These are phyloP conservation scores for Sebastes nivosus DNA, from an alignment of 2,797 vertebrate species.

Conservation along the genomic window DNA sequence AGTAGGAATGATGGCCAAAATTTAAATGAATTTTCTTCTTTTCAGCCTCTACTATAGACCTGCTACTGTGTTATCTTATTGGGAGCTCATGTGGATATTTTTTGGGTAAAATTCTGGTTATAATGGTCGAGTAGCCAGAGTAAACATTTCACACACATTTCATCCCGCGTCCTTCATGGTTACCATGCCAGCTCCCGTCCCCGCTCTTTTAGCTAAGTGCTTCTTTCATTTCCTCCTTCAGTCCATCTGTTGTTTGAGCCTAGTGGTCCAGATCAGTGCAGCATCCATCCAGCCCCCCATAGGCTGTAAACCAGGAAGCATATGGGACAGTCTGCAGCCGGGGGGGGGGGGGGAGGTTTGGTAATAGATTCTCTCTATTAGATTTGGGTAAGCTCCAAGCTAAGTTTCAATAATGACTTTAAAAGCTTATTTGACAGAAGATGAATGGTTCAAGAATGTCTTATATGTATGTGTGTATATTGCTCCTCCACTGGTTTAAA, in stretches of 20 bases:
- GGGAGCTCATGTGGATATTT: neutral
- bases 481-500: neutral
- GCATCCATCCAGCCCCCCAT: neutral
- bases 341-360: neutral
- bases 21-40: neutral
- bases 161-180: conserved; percentile 1
- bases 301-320: conserved; percentile 20
- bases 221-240: conserved; percentile 44
- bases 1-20: neutral
- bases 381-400: conserved; percentile 19
- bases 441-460: neutral
- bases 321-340: conserved; percentile 34
- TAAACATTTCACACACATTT: conserved; percentile 30
- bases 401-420: conserved; percentile 17
- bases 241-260: conserved; percentile 52
- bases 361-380: conserved; percentile 8
- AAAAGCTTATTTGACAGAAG: conserved; percentile 1
- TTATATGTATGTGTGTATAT: neutral
- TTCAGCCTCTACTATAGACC: neutral
- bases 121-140: neutral
- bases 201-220: conserved; percentile 33
- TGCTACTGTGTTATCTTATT: neutral
- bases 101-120: neutral
- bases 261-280: conserved; percentile 35
- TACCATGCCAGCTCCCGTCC: conserved; percentile 42